A percentile compares a stretch with the other conserved stretches of the same genome.
phyloP scores from a whole-genome alignment of 2,113 vertebrate genomes.

The Fregata magnificens region DNA sequence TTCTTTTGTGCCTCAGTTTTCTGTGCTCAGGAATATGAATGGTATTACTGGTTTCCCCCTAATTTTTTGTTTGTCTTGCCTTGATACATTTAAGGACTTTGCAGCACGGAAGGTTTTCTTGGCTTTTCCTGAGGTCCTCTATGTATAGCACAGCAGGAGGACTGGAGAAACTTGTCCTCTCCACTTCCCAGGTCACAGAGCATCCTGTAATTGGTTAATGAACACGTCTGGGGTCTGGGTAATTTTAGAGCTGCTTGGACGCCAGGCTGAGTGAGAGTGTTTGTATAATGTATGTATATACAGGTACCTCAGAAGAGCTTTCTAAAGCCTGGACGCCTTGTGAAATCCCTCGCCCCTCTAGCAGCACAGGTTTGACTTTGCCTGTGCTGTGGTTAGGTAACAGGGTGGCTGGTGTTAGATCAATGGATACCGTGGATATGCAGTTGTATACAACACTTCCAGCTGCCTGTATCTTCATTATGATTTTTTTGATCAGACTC shows the following conservation, averaged over 20 bases:
- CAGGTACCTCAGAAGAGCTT: neutral
- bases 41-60: neutral
- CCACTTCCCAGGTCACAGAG: neutral
- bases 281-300: neutral
- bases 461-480: neutral
- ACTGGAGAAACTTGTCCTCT: neutral
- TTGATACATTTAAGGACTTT: neutral
- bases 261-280: neutral
- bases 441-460: neutral
- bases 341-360: neutral
- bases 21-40: neutral
- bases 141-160: neutral
- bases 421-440: neutral
- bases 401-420: neutral
- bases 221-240: neutral
- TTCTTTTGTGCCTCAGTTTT: neutral
- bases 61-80: neutral
- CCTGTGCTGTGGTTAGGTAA: neutral
- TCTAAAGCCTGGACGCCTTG: neutral
- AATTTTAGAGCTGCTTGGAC: neutral
- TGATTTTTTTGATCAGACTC: neutral
- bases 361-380: neutral
- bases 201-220: neutral
- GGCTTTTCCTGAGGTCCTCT: neutral
- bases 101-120: neutral